Conservation (phyloP, 2,797 vertebrate species). For the Perodicticus potto region DNA sequence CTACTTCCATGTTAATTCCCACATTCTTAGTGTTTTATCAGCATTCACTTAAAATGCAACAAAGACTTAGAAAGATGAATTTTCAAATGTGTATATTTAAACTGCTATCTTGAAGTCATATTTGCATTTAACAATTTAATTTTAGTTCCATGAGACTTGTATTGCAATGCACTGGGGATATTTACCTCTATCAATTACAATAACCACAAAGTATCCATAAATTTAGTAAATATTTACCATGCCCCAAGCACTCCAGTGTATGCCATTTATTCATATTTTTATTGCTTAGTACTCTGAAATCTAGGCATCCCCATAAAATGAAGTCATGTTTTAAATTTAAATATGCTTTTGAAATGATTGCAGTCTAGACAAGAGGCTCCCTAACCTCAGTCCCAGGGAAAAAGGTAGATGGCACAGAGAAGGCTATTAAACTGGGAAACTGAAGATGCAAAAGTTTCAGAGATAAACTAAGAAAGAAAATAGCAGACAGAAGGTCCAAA, state of each 20-base stretch:
- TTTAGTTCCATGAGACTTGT: not conserved
- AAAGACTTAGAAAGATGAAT: not conserved
- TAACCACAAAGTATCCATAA: not conserved
- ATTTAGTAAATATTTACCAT: not conserved
- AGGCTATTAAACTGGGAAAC: not conserved
- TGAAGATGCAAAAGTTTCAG: not conserved
- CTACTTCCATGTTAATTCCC: not conserved
- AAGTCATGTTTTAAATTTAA: not conserved
- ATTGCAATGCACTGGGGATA: not conserved
- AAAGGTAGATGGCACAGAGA: not conserved
- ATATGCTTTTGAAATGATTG: not conserved
- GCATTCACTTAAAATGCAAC: not conserved
- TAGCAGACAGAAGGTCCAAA: not conserved
- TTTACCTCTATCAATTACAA: not conserved
- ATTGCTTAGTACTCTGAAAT: not conserved
- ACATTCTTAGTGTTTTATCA: not conserved
- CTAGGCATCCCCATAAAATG: accelerated
- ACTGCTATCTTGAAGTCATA: not conserved
- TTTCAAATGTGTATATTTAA: not conserved
- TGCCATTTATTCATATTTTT: not conserved
- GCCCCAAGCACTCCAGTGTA: accelerated
- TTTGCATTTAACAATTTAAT: not conserved
- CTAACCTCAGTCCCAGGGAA: not conserved
- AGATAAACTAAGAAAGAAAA: not conserved
- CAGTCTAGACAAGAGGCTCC: not conserved